These are phyloP conservation scores for Abrostola tripartita DNA, from an alignment of 2,888 invertebrate species.

Conservation along the genomic window DNA sequence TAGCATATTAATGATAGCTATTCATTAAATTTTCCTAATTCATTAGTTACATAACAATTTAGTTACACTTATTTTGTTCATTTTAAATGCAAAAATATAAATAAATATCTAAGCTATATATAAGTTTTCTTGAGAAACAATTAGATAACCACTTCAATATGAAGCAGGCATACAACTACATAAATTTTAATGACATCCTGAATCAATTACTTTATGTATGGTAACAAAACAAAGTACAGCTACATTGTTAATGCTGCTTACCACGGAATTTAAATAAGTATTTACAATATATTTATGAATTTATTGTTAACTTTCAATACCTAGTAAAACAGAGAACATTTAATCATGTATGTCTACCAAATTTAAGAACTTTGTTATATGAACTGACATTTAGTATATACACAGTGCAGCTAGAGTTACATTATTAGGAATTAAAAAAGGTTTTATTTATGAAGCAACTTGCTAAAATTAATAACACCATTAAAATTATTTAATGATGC, in stretches of 20 bases:
- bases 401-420: slow-evolving; percentile 53
- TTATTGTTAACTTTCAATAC: slow-evolving; percentile 32
- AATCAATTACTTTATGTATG: slow-evolving; percentile 28
- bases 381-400: slow-evolving; percentile 33
- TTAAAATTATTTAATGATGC: slow-evolving; percentile 48
- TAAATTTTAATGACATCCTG: slow-evolving; percentile 30
- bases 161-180: slow-evolving; percentile 49
- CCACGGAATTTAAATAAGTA: slow-evolving; percentile 34
- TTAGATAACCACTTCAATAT: slow-evolving; percentile 56
- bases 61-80: slow-evolving; percentile 51
- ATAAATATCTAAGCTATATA: slow-evolving; percentile 45
- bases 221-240: slow-evolving; percentile 38
- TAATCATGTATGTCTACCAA: slow-evolving; percentile 23
- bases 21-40: slow-evolving; percentile 18
- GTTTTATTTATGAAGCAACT: slow-evolving; percentile 40
- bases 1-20: slow-evolving; percentile 26
- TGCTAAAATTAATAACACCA: slow-evolving; percentile 43
- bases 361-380: slow-evolving; percentile 36
- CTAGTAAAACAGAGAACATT: slow-evolving; percentile 18
- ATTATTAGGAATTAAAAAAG: slow-evolving; percentile 49
- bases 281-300: slow-evolving; percentile 59
- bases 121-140: slow-evolving; percentile 34
- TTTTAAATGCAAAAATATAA: slow-evolving; percentile 54
- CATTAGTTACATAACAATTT: slow-evolving; percentile 48
- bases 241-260: slow-evolving; percentile 23